Evolutionary conservation across 2,113 vertebrate genomes (phyloP).

Genomic region (Rhodinocichla rosea): DNA sequence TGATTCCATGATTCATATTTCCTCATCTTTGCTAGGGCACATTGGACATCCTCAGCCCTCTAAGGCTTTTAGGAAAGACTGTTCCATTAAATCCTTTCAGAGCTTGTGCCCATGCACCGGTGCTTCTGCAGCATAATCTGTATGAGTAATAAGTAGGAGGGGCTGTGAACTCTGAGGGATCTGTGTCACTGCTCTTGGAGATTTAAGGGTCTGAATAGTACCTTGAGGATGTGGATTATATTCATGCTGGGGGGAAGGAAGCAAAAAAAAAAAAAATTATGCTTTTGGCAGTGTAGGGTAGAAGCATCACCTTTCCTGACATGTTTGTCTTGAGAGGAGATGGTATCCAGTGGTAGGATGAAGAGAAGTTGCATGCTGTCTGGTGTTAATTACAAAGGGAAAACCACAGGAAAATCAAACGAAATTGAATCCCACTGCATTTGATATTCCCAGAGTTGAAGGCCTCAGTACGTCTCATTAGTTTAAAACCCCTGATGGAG

Average conservation of each 20-base stretch:
- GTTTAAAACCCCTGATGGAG: constrained; percentile 58
- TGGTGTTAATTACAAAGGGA: constrained; percentile 56
- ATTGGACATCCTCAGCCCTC: neutral
- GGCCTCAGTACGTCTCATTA: constrained; percentile 63
- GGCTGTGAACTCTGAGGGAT: neutral
- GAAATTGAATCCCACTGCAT: neutral
- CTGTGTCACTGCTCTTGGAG: neutral
- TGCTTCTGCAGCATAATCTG: neutral
- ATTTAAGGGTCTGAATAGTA: neutral
- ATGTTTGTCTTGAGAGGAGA: neutral
- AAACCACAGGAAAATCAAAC: constrained; percentile 34
- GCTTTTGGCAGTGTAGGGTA: neutral
- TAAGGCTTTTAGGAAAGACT: neutral
- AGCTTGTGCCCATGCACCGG: neutral
- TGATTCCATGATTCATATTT: neutral
- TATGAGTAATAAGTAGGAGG: neutral
- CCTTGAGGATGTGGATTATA: neutral
- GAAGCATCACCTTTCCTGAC: constrained; percentile 12
- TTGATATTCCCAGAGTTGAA: constrained; percentile 66
- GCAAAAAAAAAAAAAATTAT: neutral
- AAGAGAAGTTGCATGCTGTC: neutral
- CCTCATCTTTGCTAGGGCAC: neutral
- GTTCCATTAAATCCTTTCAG: neutral
- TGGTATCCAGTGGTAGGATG: neutral
- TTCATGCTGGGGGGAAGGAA: neutral